Conservation (phyloP, 2,113 vertebrate genomes). For the Pteruthius melanotis region DNA sequence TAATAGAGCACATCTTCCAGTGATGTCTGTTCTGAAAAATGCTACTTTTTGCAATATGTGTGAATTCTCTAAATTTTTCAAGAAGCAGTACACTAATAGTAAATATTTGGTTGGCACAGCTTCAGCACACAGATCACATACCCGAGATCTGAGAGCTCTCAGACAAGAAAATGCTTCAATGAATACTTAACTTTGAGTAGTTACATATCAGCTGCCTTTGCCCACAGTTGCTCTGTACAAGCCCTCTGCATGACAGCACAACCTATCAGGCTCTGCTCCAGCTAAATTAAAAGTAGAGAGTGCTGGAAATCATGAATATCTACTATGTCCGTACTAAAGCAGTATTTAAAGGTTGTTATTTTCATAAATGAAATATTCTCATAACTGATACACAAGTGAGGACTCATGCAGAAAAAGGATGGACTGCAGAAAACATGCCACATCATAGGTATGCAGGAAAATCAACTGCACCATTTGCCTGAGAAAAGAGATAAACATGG, state of each 20-base stretch:
- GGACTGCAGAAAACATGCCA: background rate
- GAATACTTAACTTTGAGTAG: background rate
- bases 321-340: background rate
- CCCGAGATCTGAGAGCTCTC: background rate
- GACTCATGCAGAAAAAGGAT: background rate
- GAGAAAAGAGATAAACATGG: background rate
- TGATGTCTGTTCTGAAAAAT: background rate
- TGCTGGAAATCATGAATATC: background rate
- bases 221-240: background rate
- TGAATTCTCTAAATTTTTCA: background rate
- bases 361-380: background rate
- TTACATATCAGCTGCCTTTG: background rate
- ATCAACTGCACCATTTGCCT: background rate
- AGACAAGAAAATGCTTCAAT: background rate
- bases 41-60: background rate
- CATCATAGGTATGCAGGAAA: background rate
- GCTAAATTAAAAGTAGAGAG: background rate
- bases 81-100: background rate
- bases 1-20: background rate
- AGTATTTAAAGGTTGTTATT: background rate
- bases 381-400: background rate
- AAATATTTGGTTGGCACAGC: slow-evolving; percentile 8
- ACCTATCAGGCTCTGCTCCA: background rate
- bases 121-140: slow-evolving; percentile 12
- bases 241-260: background rate